A percentile compares a stretch with the other conserved stretches of the same genome.
phyloP scores from a whole-genome alignment of 2,797 vertebrate species.

The Chrosomus eos region DNA sequence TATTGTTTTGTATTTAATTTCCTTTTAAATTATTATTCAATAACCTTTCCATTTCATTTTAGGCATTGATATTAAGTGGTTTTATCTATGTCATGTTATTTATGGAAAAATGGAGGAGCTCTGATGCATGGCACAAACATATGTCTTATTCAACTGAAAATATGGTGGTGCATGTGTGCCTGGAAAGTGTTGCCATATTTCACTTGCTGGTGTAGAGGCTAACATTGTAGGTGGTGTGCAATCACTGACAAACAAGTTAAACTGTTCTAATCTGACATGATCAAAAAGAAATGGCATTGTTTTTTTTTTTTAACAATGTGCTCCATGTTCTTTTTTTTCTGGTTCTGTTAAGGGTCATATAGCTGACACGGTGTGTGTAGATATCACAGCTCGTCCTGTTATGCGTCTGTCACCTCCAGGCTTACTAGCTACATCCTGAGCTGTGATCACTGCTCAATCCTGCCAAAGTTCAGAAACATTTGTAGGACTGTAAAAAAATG shows the following conservation, averaged over 20 bases:
- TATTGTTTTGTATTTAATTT: not conserved
- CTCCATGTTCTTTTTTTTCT: not conserved
- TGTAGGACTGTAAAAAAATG: constrained; percentile 5
- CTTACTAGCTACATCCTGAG: constrained; percentile 57
- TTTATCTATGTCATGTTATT: not conserved
- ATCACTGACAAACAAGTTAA: constrained; percentile 49
- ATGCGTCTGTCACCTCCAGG: constrained; percentile 51
- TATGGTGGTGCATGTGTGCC: constrained; percentile 9
- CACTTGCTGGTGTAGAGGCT: constrained; percentile 31
- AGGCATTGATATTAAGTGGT: not conserved
- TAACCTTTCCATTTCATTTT: not conserved
- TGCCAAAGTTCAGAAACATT: constrained; percentile 52
- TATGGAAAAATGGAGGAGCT: not conserved
- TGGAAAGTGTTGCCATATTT: constrained; percentile 42
- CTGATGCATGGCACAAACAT: constrained; percentile 14
- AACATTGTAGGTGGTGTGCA: constrained; percentile 30
- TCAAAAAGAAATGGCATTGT: constrained; percentile 41
- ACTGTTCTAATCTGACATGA: constrained; percentile 53
- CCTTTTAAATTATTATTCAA: not conserved
- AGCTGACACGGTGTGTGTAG: constrained; percentile 66
- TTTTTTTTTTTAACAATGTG: not conserved
- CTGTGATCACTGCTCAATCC: constrained; percentile 57
- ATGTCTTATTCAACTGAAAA: constrained; percentile 26
- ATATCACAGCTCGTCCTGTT: constrained; percentile 71
- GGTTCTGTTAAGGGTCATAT: constrained; percentile 54